Conservation (phyloP, 1,140 invertebrate genomes). For the Copidosoma floridanum region DNA sequence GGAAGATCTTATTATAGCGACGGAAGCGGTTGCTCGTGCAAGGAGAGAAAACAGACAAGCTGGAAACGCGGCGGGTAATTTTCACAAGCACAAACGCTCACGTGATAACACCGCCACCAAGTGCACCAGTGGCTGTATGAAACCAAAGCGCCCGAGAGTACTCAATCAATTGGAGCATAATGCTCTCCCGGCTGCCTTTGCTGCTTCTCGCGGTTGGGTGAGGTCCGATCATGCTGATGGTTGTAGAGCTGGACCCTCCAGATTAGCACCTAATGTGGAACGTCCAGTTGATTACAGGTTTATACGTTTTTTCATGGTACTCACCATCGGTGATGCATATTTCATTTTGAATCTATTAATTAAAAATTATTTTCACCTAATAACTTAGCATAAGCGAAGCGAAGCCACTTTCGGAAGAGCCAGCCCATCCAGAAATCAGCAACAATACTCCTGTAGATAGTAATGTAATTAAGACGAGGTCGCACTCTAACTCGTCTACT, state of each 20-base stretch:
- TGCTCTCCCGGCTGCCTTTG: no score
- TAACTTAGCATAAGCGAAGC: conserved; percentile 36
- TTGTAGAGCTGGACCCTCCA: conserved; percentile 49
- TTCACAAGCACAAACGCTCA: no score
- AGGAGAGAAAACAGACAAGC: no score
- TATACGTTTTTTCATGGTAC: conserved; percentile 8
- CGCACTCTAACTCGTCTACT: conserved; percentile 26
- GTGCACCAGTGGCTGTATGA: conserved; percentile 34
- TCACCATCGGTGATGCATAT: conserved; percentile 17
- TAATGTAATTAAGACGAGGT: conserved; percentile 10
- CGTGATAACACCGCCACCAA: conserved; percentile 31
- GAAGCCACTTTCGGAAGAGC: conserved; percentile 25
- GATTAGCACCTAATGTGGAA: conserved; percentile 46
- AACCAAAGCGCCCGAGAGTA: conserved; percentile 23
- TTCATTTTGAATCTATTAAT: background rate
- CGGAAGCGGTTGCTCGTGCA: no score
- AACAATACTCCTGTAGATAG: conserved; percentile 8
- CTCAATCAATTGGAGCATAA: no score
- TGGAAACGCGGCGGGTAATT: no score
- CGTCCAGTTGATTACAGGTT: conserved; percentile 43
- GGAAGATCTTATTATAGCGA: no score
- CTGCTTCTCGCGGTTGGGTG: no score
- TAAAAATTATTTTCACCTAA: conserved; percentile 1
- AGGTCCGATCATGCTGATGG: conserved; percentile 34
- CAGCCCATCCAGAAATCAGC: conserved; percentile 16